Evolutionary conservation across 2,888 invertebrate species (phyloP), one percentile per base, ranked within the genome.

Genomic region (Pantelozetes paolii): DNA sequence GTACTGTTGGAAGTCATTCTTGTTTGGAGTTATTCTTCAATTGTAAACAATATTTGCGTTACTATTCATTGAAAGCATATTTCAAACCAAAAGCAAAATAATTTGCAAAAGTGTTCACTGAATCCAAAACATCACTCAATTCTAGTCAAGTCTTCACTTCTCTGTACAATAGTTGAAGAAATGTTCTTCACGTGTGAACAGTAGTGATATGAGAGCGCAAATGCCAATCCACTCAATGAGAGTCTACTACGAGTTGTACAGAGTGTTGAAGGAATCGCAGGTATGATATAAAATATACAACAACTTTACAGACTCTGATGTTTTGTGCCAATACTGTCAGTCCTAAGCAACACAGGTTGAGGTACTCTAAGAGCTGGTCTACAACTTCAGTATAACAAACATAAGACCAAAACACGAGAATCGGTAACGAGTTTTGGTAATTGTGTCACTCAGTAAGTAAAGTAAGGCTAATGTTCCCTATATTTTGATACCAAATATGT

Each of bases 371-470:
- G 50, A 50, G 50, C 20, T 50, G 32, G 20, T 5, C 23, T 32
- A 15, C 59, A 23, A 59, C 50, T 59, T 28, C 28, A 59, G 23
- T 30, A 59, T 28, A 59, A 30, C 20, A 20, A 64, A 36, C 32
- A 57, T 40, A 18, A 36, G 20, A 36, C 6, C 26, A 64, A 36
- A 64, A 36, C 18, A 36, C 11, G 36, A 30, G 62, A 15, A 13
- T 3, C 36, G 32, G 32, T 40, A 64, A 64, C 64, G 64, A 64
- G 64, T 64, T 64, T 64, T 57, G 28, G 64, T 2, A 64, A 64
- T 13, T 64, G 40, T 36, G 64, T 64, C 64, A 64, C 28, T 64
- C 62, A 62, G 62, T 62, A n/a, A 50, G 11, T 50, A 57, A 64
- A 64, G 36, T 64, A 36, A 64, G 32, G 64, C 64, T 32, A 64